These are phyloP conservation scores for Semicossyphus pulcher DNA, from an alignment of 2,113 vertebrate species.

Conservation along the genomic window DNA sequence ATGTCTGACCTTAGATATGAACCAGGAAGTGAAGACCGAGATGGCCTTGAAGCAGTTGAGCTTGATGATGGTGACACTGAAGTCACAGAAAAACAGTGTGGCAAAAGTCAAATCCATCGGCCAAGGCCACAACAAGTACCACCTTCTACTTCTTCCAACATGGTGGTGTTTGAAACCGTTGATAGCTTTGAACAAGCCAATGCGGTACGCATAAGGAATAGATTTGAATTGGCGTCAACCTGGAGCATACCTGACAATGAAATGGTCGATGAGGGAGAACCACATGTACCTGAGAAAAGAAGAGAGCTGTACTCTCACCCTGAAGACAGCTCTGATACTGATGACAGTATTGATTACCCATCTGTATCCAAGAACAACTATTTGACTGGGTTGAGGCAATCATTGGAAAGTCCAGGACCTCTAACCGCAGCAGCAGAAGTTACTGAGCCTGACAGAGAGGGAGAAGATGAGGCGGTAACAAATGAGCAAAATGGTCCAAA, in stretches of 20 bases:
- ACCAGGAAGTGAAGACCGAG: neutral
- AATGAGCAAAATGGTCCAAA: neutral
- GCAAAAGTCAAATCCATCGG: neutral
- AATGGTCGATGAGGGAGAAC: neutral
- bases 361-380: slow-evolving; percentile 6
- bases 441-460: neutral
- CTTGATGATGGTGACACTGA: neutral
- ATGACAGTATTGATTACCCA: slow-evolving; percentile 62
- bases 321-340: slow-evolving; percentile 53
- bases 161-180: slow-evolving; percentile 40
- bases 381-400: neutral
- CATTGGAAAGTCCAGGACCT: neutral
- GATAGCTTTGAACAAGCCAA: neutral
- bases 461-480: neutral
- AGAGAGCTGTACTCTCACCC: neutral
- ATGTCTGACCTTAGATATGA: slow-evolving; percentile 16
- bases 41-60: neutral
- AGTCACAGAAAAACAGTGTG: neutral
- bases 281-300: neutral
- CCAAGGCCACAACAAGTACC: neutral
- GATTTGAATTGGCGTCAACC: fast-evolving
- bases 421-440: fast-evolving
- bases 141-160: fast-evolving
- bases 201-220: neutral
- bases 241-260: neutral